Base-by-base conservation (phyloP, 2,888 invertebrate genomes). In the Tortricodes alternella region DNA sequence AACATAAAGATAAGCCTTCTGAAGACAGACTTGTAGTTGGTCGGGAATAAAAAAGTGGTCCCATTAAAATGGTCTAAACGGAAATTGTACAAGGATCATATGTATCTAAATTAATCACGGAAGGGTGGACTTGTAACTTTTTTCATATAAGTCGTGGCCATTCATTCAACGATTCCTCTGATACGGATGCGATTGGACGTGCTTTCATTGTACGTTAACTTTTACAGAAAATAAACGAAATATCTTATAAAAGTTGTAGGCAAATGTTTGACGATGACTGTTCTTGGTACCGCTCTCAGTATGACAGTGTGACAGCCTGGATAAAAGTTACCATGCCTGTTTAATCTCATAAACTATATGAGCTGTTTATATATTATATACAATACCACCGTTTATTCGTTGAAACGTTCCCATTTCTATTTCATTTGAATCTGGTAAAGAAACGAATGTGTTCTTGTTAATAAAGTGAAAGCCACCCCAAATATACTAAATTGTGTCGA, bases 1-100 rank as follows among this genome's bases (percentile, higher is more conserved):
- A 75, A 73, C 72, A 67, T 77, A 79, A 78, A 86, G 85, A 85
- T 85, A 85, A 85, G 80, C 68, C 65, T 68, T 64, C 72, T 74
- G 70, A 71, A 68, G 70, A 72, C 38, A 66, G 62, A 67, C 64
- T 71, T 75, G 73, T 70, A 74, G 72, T 71, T 62, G 59, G 64
- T 51, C 60, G 64, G 60, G 53, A 58, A 66, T 65, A 61, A 62
- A 66, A 66, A 62, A 62, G 64, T 46, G 32, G 61, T 59, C 53
- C 59, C 52, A 64, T 62, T 63, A 61, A 59, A 63, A 62, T 58
- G 65, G 46, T 61, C 63, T 68, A 68, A 70, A 64, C 68, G 66
- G 60, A 64, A 64, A 63, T 62, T 59, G 67, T 60, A 43, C 55
- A 19, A 37, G 55, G 43, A 55, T 55, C 55, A 55, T 49, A 49